Percentiles rank a stretch among this genome's conserved stretches.
Evolutionary conservation across 2,113 vertebrate species (phyloP).

Genomic region (Megalops atlanticus): DNA sequence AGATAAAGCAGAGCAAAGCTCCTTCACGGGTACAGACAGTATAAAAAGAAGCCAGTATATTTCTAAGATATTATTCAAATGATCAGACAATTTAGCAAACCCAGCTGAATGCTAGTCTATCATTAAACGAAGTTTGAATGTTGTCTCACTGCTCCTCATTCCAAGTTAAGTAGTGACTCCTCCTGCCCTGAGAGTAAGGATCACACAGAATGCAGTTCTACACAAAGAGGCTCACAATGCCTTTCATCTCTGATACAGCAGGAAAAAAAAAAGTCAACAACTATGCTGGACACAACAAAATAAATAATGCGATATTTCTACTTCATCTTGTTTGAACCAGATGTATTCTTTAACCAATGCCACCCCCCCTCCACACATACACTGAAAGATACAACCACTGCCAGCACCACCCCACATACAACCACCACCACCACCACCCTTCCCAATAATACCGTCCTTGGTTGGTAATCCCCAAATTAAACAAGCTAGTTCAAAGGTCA

Average conservation of each 20-base stretch:
- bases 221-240: neutral
- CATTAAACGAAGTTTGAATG: neutral
- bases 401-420: too few relatives aligned
- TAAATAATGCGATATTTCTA: constrained; percentile 21
- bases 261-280: neutral
- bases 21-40: constrained; percentile 32
- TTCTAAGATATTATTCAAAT: constrained; percentile 46
- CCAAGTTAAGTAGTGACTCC: neutral
- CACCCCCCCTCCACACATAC: too few relatives aligned
- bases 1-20: constrained; percentile 42
- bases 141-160: neutral
- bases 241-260: neutral
- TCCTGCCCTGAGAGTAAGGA: neutral
- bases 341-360: neutral
- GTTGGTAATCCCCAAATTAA: constrained; percentile 41
- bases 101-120: neutral
- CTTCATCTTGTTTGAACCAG: constrained; percentile 9
- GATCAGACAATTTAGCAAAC: constrained; percentile 25
- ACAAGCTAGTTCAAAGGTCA: constrained; percentile 30
- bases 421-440: neutral
- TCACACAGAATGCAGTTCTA: neutral
- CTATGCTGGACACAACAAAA: neutral
- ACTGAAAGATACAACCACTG: constrained; percentile 17
- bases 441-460: constrained; percentile 21
- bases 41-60: constrained; percentile 41